Base-by-base conservation (phyloP, 2,888 invertebrate species). In the Xestia ashworthii region DNA sequence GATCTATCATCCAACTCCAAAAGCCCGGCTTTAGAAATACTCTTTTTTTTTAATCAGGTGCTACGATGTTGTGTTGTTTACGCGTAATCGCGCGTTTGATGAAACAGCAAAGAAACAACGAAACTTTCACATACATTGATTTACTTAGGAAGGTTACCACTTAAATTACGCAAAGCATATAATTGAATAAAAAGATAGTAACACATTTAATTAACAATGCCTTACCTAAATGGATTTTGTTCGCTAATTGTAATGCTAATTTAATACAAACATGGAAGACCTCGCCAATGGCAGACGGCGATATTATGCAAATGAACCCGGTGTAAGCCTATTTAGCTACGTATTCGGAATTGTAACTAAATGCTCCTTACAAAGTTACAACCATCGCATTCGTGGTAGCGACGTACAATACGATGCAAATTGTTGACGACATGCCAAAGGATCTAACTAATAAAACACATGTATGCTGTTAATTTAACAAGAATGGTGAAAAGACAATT, bases 241-340 rank as follows among this genome's bases (percentile, higher is more conserved):
- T 79, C 50, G 58, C 58, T 80, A 71, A 85, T 85, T 85, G 75
- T 22, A 73, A 77, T 85, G 85, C 72, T 69, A 85, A 80, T 77
- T 71, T 64, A 74, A 77, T 68, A 66, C 62, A 71, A 83, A 83
- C 71, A 68, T 70, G 50, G 68, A 60, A 50, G 69, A 65, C 48
- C 41, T 53, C 72, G 72, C 67, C 71, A 76, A 72, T 78, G 50
- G 78, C 64, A 65, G 66, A 66, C 76, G 62, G 76, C 68, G 41
- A 72, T 75, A 82, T 82, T 82, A 82, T 82, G 78, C 67, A 64
- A 76, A 84, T 82, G 50, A 80, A 53, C n/a, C 32, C 5, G 12
- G 50, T 71, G 62, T 25, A 65, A 53, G 62, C 48, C 44, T 78
- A 84, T 74, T 71, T 60, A 73, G 58, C 41, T 80, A 66, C 62